phyloP scores from a whole-genome alignment of 37 sponge, comb jelly and placozoan genomes.

The Diacarnus erythraeanus region DNA sequence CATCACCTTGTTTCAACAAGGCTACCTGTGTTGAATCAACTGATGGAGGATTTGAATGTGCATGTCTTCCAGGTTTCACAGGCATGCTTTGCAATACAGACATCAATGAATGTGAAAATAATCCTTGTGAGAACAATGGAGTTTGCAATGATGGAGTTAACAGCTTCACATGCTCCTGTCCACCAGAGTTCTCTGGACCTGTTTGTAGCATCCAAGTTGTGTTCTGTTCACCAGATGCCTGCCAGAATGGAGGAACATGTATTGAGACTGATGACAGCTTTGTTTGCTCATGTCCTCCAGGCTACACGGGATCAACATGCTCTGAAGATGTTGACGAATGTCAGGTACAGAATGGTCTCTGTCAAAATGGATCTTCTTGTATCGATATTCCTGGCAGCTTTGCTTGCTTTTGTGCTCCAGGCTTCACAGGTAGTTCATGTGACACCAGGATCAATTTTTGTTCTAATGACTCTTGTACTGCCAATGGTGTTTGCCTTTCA shows the following conservation, averaged over 20 bases:
- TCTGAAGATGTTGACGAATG: constrained; percentile 20
- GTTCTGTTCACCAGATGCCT: constrained; percentile 20
- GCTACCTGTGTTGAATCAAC: constrained; percentile 22
- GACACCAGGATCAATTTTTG: constrained; percentile 29
- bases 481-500: constrained; percentile 63
- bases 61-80: constrained; percentile 34
- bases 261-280: constrained; percentile 12
- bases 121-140: constrained; percentile 36
- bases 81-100: constrained; percentile 6
- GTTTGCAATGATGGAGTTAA: constrained; percentile 11
- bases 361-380: constrained; percentile 33
- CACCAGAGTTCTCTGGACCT: constrained; percentile 36
- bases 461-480: constrained; percentile 48
- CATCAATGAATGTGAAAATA: constrained; percentile 15
- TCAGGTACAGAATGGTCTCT: constrained; percentile 7
- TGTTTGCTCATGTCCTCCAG: constrained; percentile 29
- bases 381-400: not conserved
- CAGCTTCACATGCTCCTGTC: constrained; percentile 30
- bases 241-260: constrained; percentile 60
- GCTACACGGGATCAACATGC: constrained; percentile 22
- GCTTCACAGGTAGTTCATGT: constrained; percentile 51
- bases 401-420: constrained; percentile 44
- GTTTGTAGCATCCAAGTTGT: constrained; percentile 5
- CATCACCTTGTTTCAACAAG: constrained; percentile 13
- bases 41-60: constrained; percentile 7